Percentiles rank a stretch among this genome's conserved stretches.
Evolutionary conservation across 2,888 invertebrate genomes (phyloP).

Genomic region (Atherix ibis): DNA sequence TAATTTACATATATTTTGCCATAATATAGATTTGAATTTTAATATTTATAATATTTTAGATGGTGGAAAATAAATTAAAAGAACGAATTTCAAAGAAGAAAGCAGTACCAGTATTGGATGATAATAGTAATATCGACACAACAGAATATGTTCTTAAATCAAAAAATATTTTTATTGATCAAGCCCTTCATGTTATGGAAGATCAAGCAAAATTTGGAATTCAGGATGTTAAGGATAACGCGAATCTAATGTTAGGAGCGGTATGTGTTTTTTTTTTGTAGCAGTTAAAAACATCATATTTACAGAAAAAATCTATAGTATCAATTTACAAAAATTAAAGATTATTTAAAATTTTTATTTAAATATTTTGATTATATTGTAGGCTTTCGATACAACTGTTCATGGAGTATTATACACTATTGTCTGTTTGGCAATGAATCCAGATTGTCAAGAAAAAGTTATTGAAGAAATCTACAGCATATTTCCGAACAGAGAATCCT

Average conservation of each 20-base stretch:
- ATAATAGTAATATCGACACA: no score
- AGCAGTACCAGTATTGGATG: no score
- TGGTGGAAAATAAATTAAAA: no score
- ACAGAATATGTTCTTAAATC: no score
- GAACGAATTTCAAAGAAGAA: no score
- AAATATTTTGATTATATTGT: not conserved
- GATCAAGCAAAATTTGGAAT: not conserved
- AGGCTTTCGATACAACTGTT: not conserved
- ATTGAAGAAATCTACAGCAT: conserved; percentile 4
- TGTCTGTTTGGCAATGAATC: not conserved
- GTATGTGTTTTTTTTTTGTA: not conserved
- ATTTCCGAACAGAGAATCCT: conserved; percentile 1
- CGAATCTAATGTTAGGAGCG: not conserved
- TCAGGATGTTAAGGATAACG: not conserved
- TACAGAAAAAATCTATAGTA: no score
- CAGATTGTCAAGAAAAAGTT: not conserved
- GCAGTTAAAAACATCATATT: no score
- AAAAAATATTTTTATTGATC: not conserved
- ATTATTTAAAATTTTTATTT: not conserved
- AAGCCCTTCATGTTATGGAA: not conserved
- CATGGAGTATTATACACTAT: not conserved
- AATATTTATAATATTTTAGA: no score
- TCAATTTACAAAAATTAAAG: no score
- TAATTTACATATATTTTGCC: no score
- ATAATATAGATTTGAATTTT: no score